Percentiles rank a stretch among this genome's conserved stretches.
These are phyloP conservation scores for Delia radicum DNA, from an alignment of 1,140 invertebrate species.

Conservation along the genomic window DNA sequence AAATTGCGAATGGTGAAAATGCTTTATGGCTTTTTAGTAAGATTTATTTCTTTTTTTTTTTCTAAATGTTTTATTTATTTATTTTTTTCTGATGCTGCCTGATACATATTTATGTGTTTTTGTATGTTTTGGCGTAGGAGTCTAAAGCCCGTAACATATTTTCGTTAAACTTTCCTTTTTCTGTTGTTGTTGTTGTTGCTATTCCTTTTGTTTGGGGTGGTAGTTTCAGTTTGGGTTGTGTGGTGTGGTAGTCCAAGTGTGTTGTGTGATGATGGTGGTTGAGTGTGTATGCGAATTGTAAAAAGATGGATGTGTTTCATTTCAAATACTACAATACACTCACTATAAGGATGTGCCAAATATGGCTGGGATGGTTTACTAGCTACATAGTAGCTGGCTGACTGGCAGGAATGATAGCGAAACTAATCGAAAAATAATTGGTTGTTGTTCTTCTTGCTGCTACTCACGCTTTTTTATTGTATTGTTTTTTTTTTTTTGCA, in stretches of 20 bases:
- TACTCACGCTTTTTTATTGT: neutral
- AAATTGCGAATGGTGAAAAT: conserved; percentile 55
- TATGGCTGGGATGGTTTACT: conserved; percentile 27
- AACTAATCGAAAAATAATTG: conserved; percentile 57
- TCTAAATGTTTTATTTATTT: conserved; percentile 56
- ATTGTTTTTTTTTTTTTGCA: neutral
- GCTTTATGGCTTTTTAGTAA: conserved; percentile 56
- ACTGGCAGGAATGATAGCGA: conserved; percentile 53
- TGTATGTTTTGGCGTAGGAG: conserved; percentile 10
- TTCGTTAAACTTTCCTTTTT: conserved; percentile 11
- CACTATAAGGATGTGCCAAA: conserved; percentile 30
- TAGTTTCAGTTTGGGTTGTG: neutral
- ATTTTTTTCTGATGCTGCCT: conserved; percentile 35
- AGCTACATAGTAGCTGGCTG: conserved; percentile 30
- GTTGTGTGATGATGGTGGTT: neutral
- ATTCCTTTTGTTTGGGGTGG: neutral
- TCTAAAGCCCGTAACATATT: conserved; percentile 25
- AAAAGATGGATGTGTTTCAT: conserved; percentile 27
- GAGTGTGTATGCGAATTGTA: neutral
- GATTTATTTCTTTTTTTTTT: conserved; percentile 54
- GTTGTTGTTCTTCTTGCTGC: conserved; percentile 33
- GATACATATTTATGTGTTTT: conserved; percentile 33
- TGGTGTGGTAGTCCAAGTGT: neutral
- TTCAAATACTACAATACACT: conserved; percentile 33
- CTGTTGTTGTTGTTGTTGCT: conserved; percentile 1